Base-by-base conservation (phyloP, 1,140 invertebrate genomes). In the Physella acuta region DNA sequence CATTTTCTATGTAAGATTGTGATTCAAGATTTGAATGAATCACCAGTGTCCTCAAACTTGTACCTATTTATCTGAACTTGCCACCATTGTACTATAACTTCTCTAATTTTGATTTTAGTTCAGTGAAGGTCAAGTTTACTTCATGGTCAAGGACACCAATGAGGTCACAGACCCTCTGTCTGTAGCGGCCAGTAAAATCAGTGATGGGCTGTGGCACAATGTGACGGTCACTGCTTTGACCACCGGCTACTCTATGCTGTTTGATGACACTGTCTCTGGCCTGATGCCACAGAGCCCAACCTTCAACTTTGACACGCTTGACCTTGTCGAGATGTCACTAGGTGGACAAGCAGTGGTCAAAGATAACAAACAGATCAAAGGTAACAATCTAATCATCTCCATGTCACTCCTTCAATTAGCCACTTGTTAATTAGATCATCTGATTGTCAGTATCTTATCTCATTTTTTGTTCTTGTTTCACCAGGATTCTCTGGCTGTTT, bases 401-500 rank as follows among this genome's bases (percentile, higher is more conserved):
- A n/a, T n/a, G n/a, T n/a, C n/a, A n/a, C n/a, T n/a, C n/a, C n/a
- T n/a, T n/a, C n/a, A n/a, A n/a, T n/a, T n/a, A n/a, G n/a, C n/a
- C n/a, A n/a, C n/a, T n/a, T n/a, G n/a, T n/a, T n/a, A n/a, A n/a
- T n/a, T n/a, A n/a, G n/a, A n/a, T n/a, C n/a, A n/a, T n/a, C 24
- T 36, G 28, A 52, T 44, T 55, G 37, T 51, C 33, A 33, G n/a
- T 58, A 0, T 60, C 55, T 34, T 60, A n/a, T n/a, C n/a, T n/a
- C n/a, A n/a, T n/a, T n/a, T n/a, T 74, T 58, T 59, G 64, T 65
- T 26, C n/a, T 4, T n/a, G 31, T 44, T 39, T n/a, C 83, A 84
- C 37, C 79, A 89, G 88, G n/a, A n/a, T n/a, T n/a, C n/a, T n/a
- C 24, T 36, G 28, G 59, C 33, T 55, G 37, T 51, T 36, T 49